Evolutionary conservation across 2,113 vertebrate species (phyloP), one percentile per base, ranked within the genome.

Genomic region (Lepus americanus): DNA sequence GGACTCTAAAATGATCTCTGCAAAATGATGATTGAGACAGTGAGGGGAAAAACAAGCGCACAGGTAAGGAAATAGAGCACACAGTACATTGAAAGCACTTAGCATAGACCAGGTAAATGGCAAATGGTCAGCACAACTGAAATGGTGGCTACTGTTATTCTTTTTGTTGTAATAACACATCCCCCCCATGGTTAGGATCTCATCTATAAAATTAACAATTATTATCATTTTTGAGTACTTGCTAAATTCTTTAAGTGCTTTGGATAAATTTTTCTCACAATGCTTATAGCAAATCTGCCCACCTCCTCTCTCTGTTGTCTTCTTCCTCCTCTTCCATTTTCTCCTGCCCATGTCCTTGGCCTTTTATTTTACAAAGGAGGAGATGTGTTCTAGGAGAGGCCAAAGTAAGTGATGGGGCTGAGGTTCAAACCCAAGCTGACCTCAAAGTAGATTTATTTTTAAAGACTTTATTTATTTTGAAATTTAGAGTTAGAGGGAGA

Each of bases 71-170:
- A 25, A 49, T 1, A 23, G 33, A 81, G 29, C 11, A 6, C 4
- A 1, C 0, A 0, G 17, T 19, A 4, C 11, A 0, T 11, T 2
- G 4, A 59, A 66, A 70, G 23, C 23, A 13, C 3, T 31, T 9
- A 22, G 17, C 51, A 27, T 0, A 73, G 8, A 39, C 44, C 12
- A 5, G 4, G 31, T 13, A 25, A 8, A 1, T 33, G 19, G 10
- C 23, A 51, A 27, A 44, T 25, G 22, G 20, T 76, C 31, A 12
- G 1, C 7, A 20, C 3, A 4, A 36, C 10, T 22, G 78, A 78
- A 31, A 23, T n/a, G 8, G 12, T 13, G 36, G 27, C 25, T 83
- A 10, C 22, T n/a, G 1, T 81, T 36, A 53, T 5, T 59, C 12
- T 33, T 67, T 70, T 29, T 55, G 22, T 61, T 36, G 8, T 10